Percentiles rank a stretch among this genome's conserved stretches.
Evolutionary conservation across 2,888 invertebrate species (phyloP).

Genomic region (Heterodera filipjevi): DNA sequence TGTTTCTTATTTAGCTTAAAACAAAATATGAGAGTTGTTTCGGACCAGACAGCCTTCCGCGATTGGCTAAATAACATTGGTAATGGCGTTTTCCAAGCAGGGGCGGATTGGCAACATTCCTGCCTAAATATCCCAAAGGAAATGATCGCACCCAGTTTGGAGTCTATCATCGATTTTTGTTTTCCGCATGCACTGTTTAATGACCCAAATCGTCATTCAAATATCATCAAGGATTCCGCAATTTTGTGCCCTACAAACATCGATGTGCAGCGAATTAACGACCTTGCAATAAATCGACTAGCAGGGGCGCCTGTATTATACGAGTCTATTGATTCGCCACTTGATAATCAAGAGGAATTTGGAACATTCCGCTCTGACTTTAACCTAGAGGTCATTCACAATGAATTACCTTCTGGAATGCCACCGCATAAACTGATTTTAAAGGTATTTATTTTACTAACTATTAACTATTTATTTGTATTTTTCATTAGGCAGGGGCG

Average conservation of each 20-base stretch:
- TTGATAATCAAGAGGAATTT: background rate
- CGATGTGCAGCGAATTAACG: background rate
- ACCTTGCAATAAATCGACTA: background rate
- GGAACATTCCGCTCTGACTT: constrained; percentile 12
- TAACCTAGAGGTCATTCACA: constrained; percentile 13
- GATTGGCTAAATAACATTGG: constrained; percentile 24
- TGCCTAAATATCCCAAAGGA: background rate
- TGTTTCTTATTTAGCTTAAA: constrained; percentile 25
- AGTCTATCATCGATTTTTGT: background rate
- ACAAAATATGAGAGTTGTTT: constrained; percentile 12
- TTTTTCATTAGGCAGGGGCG: background rate
- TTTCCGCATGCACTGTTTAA: background rate
- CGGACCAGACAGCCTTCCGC: background rate
- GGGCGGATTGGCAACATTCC: background rate
- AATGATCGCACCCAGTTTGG: background rate
- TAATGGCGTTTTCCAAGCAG: constrained; percentile 6
- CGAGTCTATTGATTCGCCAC: background rate
- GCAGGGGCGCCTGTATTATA: background rate
- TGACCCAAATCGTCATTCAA: background rate
- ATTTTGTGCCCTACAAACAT: background rate
- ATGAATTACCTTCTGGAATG: constrained; percentile 13
- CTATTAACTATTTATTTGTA: background rate
- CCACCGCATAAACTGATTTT: constrained; percentile 13
- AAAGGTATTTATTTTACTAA: background rate
- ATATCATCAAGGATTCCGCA: background rate